A percentile compares a stretch with the other conserved stretches of the same genome.
Evolutionary conservation across 2,888 invertebrate species (phyloP).

Genomic region (Pemphredon lugubris): DNA sequence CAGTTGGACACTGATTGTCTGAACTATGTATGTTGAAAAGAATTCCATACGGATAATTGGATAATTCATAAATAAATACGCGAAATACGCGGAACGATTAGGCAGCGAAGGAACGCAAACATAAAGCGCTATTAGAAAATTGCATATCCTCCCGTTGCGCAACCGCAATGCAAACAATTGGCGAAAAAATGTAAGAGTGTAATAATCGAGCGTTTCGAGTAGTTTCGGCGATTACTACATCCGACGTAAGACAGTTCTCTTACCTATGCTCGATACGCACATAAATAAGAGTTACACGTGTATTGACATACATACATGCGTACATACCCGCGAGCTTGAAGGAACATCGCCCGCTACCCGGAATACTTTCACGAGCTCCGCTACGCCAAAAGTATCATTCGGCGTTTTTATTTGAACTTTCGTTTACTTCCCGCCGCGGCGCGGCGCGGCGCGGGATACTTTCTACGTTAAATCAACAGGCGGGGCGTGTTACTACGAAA

Average conservation of each 20-base stretch:
- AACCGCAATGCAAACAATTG: not conserved
- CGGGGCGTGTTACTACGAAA: no score
- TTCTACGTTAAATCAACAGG: conserved; percentile 34
- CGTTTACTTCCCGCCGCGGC: conserved; percentile 37
- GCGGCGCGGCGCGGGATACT: no score
- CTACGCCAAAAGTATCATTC: conserved; percentile 32
- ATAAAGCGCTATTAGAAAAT: no score
- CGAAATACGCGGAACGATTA: no score
- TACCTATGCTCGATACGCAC: no score
- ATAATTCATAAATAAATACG: no score
- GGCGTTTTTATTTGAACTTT: conserved; percentile 51
- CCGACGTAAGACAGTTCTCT: conserved; percentile 30
- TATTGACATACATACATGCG: not conserved
- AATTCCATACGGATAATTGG: no score
- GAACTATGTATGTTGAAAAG: no score
- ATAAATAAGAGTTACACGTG: no score
- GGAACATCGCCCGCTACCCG: conserved; percentile 25
- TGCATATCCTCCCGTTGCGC: no score
- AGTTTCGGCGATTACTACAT: conserved; percentile 37
- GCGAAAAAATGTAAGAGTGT: conserved; percentile 12
- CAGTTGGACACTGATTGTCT: no score
- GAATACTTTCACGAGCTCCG: conserved; percentile 51
- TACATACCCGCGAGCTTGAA: not conserved
- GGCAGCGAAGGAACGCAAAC: no score
- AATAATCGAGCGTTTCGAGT: conserved; percentile 1